phyloP scores from a whole-genome alignment of 2,888 invertebrate species.

The Ellobium chinense region DNA sequence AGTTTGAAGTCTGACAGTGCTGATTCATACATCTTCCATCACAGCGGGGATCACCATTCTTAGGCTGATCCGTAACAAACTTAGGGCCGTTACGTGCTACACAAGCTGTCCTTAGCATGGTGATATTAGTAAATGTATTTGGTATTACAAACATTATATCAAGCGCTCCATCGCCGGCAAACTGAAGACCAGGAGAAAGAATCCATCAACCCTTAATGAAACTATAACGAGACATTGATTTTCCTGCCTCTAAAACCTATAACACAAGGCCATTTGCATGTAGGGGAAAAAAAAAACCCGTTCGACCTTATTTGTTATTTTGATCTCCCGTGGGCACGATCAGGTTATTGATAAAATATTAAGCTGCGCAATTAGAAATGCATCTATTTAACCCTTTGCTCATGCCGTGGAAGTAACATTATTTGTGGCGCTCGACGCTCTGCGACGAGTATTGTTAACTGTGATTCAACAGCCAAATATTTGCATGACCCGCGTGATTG shows the following conservation, averaged over 20 bases:
- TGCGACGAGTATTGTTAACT: constrained; percentile 17
- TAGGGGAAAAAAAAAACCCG: not conserved
- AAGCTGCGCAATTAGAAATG: constrained; percentile 27
- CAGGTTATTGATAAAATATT: constrained; percentile 36
- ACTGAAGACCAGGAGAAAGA: too few species aligned
- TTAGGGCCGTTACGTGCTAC: too few species aligned
- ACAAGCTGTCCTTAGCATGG: too few species aligned
- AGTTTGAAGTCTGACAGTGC: too few species aligned
- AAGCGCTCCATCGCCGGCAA: too few species aligned
- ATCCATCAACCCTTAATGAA: constrained; percentile 2
- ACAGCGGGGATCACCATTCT: too few species aligned
- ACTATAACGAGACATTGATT: constrained; percentile 28
- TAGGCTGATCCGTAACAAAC: too few species aligned
- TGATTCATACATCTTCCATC: too few species aligned
- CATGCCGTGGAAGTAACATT: constrained; percentile 13
- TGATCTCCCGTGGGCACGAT: not conserved
- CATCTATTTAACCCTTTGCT: constrained; percentile 19
- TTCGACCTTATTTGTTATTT: not conserved
- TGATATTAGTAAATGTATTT: too few species aligned
- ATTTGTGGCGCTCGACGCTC: not conserved
- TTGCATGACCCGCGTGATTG: constrained; percentile 43
- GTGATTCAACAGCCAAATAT: constrained; percentile 46
- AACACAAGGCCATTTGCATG: constrained; percentile 20
- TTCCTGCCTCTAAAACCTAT: not conserved
- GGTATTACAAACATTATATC: too few species aligned